Evolutionary conservation across 2,797 vertebrate genomes (phyloP).

Genomic region (Harpagifer antarcticus): DNA sequence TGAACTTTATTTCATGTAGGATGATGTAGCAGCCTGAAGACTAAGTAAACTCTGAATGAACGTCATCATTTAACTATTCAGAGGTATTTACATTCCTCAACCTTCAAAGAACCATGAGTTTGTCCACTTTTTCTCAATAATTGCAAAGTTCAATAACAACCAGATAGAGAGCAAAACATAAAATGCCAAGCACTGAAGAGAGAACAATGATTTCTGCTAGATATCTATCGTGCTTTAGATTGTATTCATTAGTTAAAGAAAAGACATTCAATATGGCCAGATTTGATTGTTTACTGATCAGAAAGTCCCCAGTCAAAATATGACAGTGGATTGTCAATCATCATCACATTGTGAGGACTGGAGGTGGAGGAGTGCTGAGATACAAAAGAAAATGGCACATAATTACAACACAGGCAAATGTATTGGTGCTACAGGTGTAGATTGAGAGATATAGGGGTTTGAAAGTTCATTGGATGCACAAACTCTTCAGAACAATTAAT

Average conservation of each 20-base stretch:
- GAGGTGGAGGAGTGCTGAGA: background rate
- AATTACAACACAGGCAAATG: background rate
- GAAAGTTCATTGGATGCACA: too few relatives aligned
- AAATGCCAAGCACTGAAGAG: background rate
- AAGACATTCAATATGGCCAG: background rate
- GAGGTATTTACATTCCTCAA: conserved; percentile 34
- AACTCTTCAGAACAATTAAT: too few relatives aligned
- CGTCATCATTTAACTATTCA: conserved; percentile 29
- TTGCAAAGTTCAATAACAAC: conserved; percentile 21
- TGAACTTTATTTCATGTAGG: conserved; percentile 29
- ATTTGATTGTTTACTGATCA: background rate
- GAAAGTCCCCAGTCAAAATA: background rate
- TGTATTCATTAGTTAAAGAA: background rate
- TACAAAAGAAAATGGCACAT: background rate
- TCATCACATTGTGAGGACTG: background rate
- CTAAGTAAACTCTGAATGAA: background rate
- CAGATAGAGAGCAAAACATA: background rate
- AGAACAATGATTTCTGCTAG: background rate
- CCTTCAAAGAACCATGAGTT: conserved; percentile 15
- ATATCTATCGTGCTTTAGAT: background rate
- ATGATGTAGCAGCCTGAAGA: background rate
- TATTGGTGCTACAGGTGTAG: background rate
- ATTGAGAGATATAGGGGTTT: background rate
- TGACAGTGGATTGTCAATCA: background rate
- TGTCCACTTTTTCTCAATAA: background rate